Evolutionary conservation across 35 echinoderm and acorn worm genomes (phyloP).

Genomic region (Acanthaster planci): DNA sequence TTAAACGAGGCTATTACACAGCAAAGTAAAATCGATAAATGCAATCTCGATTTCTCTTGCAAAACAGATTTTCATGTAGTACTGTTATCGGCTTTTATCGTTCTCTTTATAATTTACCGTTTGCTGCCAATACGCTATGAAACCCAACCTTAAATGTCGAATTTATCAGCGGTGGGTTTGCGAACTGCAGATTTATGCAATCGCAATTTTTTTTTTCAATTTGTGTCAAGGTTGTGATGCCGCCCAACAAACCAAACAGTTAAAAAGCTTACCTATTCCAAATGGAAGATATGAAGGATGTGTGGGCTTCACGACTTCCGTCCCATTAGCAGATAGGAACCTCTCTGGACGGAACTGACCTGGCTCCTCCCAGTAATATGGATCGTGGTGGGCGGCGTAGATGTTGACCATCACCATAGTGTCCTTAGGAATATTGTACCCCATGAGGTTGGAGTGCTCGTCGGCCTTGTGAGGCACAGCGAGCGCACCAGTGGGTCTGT

Average conservation of each 20-base stretch:
- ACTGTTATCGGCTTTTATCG: too few species aligned
- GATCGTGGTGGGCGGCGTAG: conserved; percentile 49
- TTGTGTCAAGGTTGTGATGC: too few species aligned
- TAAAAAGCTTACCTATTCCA: conserved; percentile 31
- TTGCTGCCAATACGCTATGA: too few species aligned
- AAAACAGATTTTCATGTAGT: too few species aligned
- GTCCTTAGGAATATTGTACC: conserved; percentile 67
- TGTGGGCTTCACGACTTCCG: background rate
- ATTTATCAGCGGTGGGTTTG: too few species aligned
- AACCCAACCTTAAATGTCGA: too few species aligned
- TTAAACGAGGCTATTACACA: too few species aligned
- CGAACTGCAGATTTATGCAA: too few species aligned
- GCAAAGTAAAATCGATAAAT: too few species aligned
- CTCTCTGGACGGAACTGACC: conserved; percentile 46
- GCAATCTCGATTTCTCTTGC: too few species aligned
- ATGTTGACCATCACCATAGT: conserved; percentile 62
- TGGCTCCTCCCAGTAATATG: conserved; percentile 38
- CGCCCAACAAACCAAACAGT: background rate
- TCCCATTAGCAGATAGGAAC: conserved; percentile 31
- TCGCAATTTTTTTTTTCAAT: too few species aligned
- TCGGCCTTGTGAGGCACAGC: conserved; percentile 51
- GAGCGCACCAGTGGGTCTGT: conserved; percentile 36
- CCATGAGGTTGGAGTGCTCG: conserved; percentile 22
- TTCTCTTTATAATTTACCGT: too few species aligned
- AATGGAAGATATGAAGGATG: conserved; percentile 27